Evolutionary conservation across 2,797 vertebrate species (phyloP), one percentile per base, ranked within the genome.

Genomic region (Sebastiscus tertius): DNA sequence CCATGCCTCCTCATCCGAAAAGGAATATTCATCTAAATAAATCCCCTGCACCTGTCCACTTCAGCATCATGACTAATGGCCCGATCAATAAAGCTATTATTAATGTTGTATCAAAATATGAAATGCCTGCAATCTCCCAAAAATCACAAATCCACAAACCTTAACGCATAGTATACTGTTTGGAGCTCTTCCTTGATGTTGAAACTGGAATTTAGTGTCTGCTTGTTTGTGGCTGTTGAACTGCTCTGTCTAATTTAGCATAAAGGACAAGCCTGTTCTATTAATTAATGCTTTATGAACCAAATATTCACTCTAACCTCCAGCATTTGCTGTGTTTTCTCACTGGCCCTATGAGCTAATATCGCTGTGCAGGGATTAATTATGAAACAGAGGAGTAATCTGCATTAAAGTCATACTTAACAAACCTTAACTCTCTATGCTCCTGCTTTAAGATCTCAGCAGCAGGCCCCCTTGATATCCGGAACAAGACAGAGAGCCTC

Each of bases 261-360:
- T 74, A 27, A 75, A 66, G 55, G 24, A 65, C 60, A 63, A 42
- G 36, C 34, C 56, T 55, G 67, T 69, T 46, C 8, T 54, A 3
- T 58, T 24, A 71, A 80, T 80, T 36, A 66, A 70, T 77, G 64
- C 31, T 81, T 79, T 26, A 79, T 72, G 49, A 72, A 33, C 71
- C 34, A 11, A 61, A 63, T 63, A 22, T 80, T 68, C 11, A 65
- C 26, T 2, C 22, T 14, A 22, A 59, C 9, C 10, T 26, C 2
- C 24, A 12, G 62, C 22, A 12, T 75, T 31, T 60, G 70, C 24
- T 24, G 14, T 61, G 33, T 74, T 70, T 56, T 36, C 71, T 72
- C 46, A 1, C 24, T n/a, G 6, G 27, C 8, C 27, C 26, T n/a
- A n/a, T 42, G 33, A 63, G 63, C 59, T 36, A 12, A 75, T 66